phyloP scores from a whole-genome alignment of 2,888 invertebrate genomes.

The Arrhopalites spinosus region DNA sequence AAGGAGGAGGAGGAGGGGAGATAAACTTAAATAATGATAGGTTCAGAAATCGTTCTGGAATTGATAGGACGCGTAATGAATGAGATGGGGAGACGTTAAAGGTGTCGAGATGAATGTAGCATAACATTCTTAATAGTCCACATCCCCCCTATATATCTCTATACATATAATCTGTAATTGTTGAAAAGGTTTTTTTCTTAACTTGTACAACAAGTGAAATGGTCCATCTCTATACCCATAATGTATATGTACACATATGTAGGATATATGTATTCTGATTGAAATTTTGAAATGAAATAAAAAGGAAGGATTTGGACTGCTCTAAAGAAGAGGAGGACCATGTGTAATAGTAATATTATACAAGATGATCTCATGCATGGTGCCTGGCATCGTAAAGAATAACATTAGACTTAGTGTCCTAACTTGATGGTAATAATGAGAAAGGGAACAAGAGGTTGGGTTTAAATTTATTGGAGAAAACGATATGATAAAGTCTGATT shows the following conservation, averaged over 20 bases:
- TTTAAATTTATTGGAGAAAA: slow-evolving; percentile 30
- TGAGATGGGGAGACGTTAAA: slow-evolving; percentile 8
- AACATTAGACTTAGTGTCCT: background rate
- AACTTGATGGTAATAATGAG: slow-evolving; percentile 9
- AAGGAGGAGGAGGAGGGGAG: background rate
- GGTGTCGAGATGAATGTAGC: slow-evolving; percentile 10
- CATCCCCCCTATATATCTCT: background rate
- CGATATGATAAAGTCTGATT: slow-evolving; percentile 36
- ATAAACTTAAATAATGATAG: slow-evolving; percentile 29
- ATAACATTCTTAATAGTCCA: background rate
- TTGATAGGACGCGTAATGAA: slow-evolving; percentile 23
- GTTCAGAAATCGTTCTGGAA: slow-evolving; percentile 16
- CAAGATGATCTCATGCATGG: background rate
- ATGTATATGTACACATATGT: no score
- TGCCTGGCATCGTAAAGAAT: background rate
- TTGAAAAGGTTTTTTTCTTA: background rate
- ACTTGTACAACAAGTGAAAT: background rate
- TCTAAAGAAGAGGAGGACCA: background rate
- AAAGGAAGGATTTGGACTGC: background rate
- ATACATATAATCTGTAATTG: no score
- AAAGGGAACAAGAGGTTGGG: slow-evolving; percentile 19
- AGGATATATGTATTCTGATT: background rate
- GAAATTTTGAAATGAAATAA: slow-evolving; percentile 1
- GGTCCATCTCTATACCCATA: background rate
- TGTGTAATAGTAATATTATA: background rate